phyloP scores from a whole-genome alignment of 2,888 invertebrate genomes.

The Coelopa pilipes region DNA sequence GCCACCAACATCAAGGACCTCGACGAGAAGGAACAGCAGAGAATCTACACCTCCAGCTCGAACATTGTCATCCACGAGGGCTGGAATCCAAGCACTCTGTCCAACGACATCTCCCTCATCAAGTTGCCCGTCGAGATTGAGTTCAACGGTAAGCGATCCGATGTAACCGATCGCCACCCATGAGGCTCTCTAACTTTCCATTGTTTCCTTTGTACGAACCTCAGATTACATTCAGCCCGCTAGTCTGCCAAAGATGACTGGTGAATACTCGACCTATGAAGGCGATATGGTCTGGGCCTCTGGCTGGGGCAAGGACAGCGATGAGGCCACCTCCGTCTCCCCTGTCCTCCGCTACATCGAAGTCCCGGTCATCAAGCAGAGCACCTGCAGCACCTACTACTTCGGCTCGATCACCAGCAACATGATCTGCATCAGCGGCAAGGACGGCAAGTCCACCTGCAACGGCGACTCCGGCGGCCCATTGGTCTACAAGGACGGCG shows the following conservation, averaged over 20 bases:
- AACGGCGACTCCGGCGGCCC: constrained; percentile 51
- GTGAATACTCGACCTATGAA: constrained; percentile 45
- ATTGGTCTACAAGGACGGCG: constrained; percentile 12
- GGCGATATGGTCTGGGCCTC: constrained; percentile 48
- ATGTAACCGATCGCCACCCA: background rate
- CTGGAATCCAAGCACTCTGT: constrained; percentile 42
- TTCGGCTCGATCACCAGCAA: constrained; percentile 36
- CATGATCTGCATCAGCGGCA: constrained; percentile 49
- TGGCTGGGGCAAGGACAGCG: constrained; percentile 52
- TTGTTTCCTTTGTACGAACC: background rate
- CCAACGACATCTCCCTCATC: constrained; percentile 57
- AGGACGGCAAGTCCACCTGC: constrained; percentile 48
- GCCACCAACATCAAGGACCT: constrained; percentile 44
- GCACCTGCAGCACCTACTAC: constrained; percentile 44
- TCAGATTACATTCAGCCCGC: constrained; percentile 48
- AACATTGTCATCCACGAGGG: constrained; percentile 48
- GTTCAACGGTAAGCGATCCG: constrained; percentile 42
- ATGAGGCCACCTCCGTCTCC: constrained; percentile 46
- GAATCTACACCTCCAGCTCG: constrained; percentile 40
- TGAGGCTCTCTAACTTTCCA: background rate
- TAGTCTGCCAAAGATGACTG: constrained; percentile 46
- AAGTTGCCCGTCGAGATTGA: constrained; percentile 46
- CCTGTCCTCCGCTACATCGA: constrained; percentile 51
- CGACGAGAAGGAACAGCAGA: constrained; percentile 46
- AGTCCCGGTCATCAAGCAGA: constrained; percentile 52